These are phyloP conservation scores for Cyrtonyx montezumae DNA, from an alignment of 2,113 vertebrate species.

Conservation along the genomic window DNA sequence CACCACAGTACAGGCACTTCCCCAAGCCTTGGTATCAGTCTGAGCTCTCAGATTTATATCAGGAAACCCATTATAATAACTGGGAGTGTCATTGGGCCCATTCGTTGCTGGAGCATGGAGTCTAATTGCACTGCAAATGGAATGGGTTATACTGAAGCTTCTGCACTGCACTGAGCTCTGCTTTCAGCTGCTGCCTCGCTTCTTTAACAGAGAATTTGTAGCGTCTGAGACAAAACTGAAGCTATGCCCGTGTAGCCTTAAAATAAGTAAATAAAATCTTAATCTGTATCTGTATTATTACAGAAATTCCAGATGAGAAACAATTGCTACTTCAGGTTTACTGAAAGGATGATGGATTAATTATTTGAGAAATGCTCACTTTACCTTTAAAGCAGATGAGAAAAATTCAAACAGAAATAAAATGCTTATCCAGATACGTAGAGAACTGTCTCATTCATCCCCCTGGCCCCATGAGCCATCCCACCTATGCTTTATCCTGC, in stretches of 20 bases:
- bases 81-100: constrained; percentile 21
- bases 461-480: not conserved
- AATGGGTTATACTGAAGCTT: not conserved
- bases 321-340: not conserved
- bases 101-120: constrained; percentile 25
- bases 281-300: not conserved
- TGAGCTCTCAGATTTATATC: constrained; percentile 12
- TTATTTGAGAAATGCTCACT: not conserved
- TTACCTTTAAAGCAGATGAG: not conserved
- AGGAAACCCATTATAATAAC: constrained; percentile 1
- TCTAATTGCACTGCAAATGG: constrained; percentile 37
- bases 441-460: not conserved
- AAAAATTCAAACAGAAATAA: not conserved
- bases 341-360: not conserved
- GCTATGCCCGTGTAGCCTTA: not conserved
- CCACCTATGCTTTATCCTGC: not conserved
- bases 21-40: not conserved
- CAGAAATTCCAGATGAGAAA: not conserved
- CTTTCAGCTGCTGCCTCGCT: not conserved
- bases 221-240: not conserved
- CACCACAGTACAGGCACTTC: not conserved
- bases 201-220: not conserved
- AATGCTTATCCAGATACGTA: not conserved
- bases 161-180: not conserved
- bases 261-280: not conserved